Evolutionary conservation across 2,113 vertebrate species (phyloP).

Genomic region (Percopsis transmontana): DNA sequence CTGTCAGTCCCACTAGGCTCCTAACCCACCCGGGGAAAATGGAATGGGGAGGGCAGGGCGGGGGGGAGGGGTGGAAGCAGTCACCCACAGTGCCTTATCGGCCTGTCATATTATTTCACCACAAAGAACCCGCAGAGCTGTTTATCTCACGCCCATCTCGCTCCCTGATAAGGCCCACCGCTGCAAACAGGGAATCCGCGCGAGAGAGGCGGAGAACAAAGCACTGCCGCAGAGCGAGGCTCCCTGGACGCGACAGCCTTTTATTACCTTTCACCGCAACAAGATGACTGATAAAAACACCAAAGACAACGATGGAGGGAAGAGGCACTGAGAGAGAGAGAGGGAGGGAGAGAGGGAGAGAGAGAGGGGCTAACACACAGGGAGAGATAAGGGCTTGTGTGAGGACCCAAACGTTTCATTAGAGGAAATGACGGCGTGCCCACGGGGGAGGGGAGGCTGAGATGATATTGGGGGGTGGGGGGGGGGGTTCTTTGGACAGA

Average conservation of each 20-base stretch:
- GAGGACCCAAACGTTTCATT: conserved; percentile 58
- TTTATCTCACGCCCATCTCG: conserved; percentile 63
- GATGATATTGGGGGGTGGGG: conserved; percentile 49
- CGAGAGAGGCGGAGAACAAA: conserved; percentile 49
- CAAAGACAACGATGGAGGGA: conserved; percentile 61
- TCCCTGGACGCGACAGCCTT: conserved; percentile 52
- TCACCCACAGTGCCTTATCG: conserved; percentile 59
- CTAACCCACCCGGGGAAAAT: conserved; percentile 22
- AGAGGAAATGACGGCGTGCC: conserved; percentile 42
- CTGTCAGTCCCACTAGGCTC: conserved; percentile 42
- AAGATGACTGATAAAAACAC: conserved; percentile 72
- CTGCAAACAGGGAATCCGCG: conserved; percentile 58
- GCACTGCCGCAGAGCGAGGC: conserved; percentile 46
- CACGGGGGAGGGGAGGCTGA: conserved; percentile 28
- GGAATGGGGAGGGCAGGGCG: conserved; percentile 29
- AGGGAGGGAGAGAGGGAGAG: conserved; percentile 47
- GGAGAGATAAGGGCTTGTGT: conserved; percentile 47
- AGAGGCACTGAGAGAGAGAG: conserved; percentile 19
- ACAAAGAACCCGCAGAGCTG: conserved; percentile 62
- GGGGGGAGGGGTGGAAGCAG: conserved; percentile 47
- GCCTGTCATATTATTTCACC: conserved; percentile 59
- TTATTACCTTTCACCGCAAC: conserved; percentile 64
- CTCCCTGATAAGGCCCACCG: conserved; percentile 58
- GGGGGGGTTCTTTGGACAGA: no score
- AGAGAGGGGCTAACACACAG: conserved; percentile 47